Evolutionary conservation across 37 sponge, comb jelly and placozoan species (phyloP).

Genomic region (Dysidea cf. avara): DNA sequence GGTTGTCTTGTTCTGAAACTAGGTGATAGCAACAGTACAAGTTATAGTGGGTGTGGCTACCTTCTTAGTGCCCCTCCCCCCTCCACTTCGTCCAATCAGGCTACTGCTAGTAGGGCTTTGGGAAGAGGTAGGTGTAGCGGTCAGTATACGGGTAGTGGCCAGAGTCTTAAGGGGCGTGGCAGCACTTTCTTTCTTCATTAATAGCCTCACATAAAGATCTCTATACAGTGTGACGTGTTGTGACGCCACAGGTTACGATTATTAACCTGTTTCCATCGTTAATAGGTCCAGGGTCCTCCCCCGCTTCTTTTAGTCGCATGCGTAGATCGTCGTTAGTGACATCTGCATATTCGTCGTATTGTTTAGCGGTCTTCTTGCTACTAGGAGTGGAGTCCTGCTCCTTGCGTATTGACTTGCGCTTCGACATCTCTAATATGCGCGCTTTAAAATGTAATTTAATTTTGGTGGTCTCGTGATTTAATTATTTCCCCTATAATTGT

Average conservation of each 20-base stretch:
- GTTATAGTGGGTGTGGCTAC: no score
- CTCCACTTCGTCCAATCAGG: no score
- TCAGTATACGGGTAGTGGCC: constrained; percentile 6
- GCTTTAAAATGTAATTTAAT: no score
- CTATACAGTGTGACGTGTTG: constrained; percentile 1
- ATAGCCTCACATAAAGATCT: constrained; percentile 38
- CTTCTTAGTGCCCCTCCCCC: no score
- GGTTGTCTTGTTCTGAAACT: no score
- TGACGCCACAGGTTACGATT: neutral
- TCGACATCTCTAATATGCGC: constrained; percentile 21
- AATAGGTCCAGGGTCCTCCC: constrained; percentile 66
- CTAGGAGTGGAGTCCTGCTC: neutral
- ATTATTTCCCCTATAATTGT: no score
- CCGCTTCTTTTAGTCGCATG: constrained; percentile 22
- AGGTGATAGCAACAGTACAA: no score
- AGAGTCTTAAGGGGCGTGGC: constrained; percentile 27
- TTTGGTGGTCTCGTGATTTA: no score
- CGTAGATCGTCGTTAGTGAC: constrained; percentile 29
- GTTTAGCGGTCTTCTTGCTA: constrained; percentile 11
- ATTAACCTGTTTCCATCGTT: constrained; percentile 60
- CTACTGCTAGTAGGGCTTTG: no score
- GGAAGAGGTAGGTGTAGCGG: neutral
- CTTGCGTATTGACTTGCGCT: constrained; percentile 24
- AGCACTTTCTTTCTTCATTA: constrained; percentile 40
- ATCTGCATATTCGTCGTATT: constrained; percentile 2